Base-by-base conservation (phyloP, 2,888 invertebrate genomes). In the Himalopsyche japonica region DNA sequence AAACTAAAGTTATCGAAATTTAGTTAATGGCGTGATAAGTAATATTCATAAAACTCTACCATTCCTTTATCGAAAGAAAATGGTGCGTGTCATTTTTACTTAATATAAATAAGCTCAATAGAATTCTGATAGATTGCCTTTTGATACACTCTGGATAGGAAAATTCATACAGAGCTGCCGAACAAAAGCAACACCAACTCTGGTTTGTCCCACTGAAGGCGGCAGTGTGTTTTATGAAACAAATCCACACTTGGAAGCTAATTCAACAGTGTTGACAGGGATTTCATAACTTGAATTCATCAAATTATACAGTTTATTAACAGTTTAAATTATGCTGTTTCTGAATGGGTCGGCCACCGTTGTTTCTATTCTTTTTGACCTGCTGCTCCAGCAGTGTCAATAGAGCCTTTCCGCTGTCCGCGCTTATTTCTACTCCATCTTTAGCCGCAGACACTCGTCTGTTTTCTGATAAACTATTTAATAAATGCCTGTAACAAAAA, bases 391-490 rank as follows among this genome's bases (percentile, higher is more conserved):
- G 87, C 2, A 90, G 89, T 4, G 88, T 88, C 7, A 89, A 88
- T 80, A 92, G 88, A 20, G 91, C 90, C 20, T 91, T 89, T 1
- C 89, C 92, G 0, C 90, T 86, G 6, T 76, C 84, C 0, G 84
- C 88, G 87, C 91, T 91, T 85, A 92, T 88, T 88, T 92, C 94
- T 88, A 93, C 91, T 83, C 94, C 94, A 91, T 95, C 95, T 7
- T 93, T 90, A 18, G 93, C 92, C 80, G 91, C 91, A 82, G 91
- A 92, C 81, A 93, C 93, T 37, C 93, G 92, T 34, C 92, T 91
- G 83, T 93, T 93, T 86, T 93, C 93, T 86, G 93, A 92, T 88
- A 93, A 91, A 0, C 93, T 90, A 90, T 94, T 94, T 76, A 90
- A 87, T 80, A 95, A 89, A 89, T 94, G 93, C 18, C 94, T 92